A percentile compares a stretch with the other conserved stretches of the same genome.
Evolutionary conservation across 2,797 vertebrate species (phyloP).

Genomic region (Mormyrops boulengeri): DNA sequence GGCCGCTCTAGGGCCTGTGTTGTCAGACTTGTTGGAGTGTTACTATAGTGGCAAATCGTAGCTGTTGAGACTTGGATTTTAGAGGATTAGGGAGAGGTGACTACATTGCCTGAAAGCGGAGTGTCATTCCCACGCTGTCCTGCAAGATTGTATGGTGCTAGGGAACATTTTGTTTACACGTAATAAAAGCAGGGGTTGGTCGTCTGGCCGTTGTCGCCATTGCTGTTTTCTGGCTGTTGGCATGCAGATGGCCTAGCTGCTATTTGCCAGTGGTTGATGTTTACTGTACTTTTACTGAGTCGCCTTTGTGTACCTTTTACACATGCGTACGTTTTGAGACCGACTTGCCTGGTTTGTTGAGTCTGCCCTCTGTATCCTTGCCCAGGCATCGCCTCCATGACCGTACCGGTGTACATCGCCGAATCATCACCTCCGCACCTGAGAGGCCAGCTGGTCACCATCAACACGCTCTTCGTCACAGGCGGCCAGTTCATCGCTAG

Average conservation of each 20-base stretch:
- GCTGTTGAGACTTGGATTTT: not conserved
- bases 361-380: slow-evolving; percentile 19
- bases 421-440: slow-evolving; percentile 89
- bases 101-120: not conserved
- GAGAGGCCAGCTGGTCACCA: slow-evolving; percentile 88
- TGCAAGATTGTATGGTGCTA: not conserved
- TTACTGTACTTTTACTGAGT: not conserved
- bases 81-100: not conserved
- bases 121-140: not conserved
- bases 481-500: slow-evolving; percentile 93
- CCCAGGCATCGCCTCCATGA: slow-evolving; percentile 93
- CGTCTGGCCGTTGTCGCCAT: not conserved
- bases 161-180: not conserved
- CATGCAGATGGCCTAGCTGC: not conserved
- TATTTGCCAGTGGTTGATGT: not conserved
- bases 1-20: not conserved
- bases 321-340: not conserved
- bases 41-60: not conserved
- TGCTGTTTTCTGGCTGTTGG: not conserved
- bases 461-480: slow-evolving; percentile 96
- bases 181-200: not conserved
- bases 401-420: slow-evolving; percentile 91
- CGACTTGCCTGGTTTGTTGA: not conserved
- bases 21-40: not conserved
- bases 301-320: not conserved